Conservation (phyloP, 2,888 invertebrate species). For the Didymodactylos carnosus region DNA sequence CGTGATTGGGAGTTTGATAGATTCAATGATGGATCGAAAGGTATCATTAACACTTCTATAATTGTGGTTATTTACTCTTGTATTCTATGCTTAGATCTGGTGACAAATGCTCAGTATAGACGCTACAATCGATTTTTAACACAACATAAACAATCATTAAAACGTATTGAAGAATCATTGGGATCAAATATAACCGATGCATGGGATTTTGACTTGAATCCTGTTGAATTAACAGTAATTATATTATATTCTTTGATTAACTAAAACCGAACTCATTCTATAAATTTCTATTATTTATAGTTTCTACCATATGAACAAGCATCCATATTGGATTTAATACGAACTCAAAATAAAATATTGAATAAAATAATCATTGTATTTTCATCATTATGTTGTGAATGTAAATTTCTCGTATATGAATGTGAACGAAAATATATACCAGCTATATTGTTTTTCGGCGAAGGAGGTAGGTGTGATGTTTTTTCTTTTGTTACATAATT, state of each 20-base stretch:
- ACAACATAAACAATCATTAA: slow-evolving; percentile 32
- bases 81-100: slow-evolving; percentile 27
- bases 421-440: slow-evolving; percentile 44
- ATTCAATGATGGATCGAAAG: slow-evolving; percentile 29
- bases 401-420: slow-evolving; percentile 47
- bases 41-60: background rate
- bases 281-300: slow-evolving; percentile 19
- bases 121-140: slow-evolving; percentile 34
- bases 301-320: slow-evolving; percentile 45
- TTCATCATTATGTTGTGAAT: slow-evolving; percentile 56
- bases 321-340: slow-evolving; percentile 48
- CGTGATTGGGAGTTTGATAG: slow-evolving; percentile 32
- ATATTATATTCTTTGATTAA: background rate
- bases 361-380: slow-evolving; percentile 51
- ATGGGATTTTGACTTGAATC: slow-evolving; percentile 35
- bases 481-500: background rate
- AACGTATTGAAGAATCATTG: slow-evolving; percentile 35
- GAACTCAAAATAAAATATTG: slow-evolving; percentile 60
- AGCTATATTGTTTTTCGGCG: slow-evolving; percentile 48
- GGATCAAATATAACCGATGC: slow-evolving; percentile 32
- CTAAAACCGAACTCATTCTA: background rate
- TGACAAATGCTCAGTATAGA: slow-evolving; percentile 33
- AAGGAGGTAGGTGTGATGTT: slow-evolving; percentile 40
- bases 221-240: slow-evolving; percentile 31
- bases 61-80: background rate